Evolutionary conservation across 2,113 vertebrate genomes (phyloP).

Genomic region (Lepus europaeus): DNA sequence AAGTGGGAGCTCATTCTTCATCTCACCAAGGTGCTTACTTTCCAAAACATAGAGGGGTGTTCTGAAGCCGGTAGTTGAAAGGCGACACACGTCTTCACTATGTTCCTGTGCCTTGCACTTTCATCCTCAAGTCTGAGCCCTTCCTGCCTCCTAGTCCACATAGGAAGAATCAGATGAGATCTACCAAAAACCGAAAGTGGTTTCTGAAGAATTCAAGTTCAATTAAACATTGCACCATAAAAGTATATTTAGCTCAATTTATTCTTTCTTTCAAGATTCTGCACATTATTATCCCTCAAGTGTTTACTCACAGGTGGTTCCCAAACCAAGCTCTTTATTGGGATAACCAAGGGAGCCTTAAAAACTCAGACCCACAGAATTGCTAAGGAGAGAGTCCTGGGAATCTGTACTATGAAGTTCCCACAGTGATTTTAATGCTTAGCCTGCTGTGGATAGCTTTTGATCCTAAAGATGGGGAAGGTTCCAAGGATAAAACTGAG

Average conservation of each 20-base stretch:
- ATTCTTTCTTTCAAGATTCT: neutral
- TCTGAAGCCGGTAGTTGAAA: neutral
- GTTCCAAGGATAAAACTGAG: neutral
- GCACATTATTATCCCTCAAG: neutral
- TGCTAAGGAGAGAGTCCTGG: neutral
- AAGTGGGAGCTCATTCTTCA: neutral
- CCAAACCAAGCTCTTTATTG: neutral
- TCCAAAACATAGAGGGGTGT: neutral
- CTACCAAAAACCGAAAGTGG: neutral
- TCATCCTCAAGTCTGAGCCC: neutral
- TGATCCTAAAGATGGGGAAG: neutral
- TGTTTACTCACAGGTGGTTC: neutral
- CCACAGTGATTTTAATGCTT: neutral
- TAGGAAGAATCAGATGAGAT: neutral
- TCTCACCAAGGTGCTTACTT: neutral
- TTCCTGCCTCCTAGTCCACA: neutral
- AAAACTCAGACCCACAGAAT: neutral
- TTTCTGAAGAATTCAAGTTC: constrained; percentile 8
- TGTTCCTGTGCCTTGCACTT: neutral
- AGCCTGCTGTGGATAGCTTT: neutral
- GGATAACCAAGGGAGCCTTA: neutral
- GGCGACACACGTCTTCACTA: neutral
- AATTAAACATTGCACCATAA: neutral
- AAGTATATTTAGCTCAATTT: neutral
- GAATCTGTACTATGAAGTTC: neutral